A percentile compares a stretch with the other conserved stretches of the same genome.
These are phyloP conservation scores for Cygnus olor DNA, from an alignment of 2,797 vertebrate species.

Conservation along the genomic window DNA sequence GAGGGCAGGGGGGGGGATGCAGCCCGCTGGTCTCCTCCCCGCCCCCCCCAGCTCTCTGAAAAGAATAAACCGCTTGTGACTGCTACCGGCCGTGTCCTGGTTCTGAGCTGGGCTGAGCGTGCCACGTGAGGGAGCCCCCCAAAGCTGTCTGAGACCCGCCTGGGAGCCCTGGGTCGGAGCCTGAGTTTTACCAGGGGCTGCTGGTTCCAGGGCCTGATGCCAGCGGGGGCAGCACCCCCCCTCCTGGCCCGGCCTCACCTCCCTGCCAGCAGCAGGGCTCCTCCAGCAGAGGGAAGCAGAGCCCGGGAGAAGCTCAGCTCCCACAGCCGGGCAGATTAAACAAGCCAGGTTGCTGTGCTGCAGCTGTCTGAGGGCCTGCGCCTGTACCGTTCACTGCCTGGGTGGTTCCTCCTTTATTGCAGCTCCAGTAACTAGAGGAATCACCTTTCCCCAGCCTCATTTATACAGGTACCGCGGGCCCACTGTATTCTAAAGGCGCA, in stretches of 20 bases:
- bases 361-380: neutral
- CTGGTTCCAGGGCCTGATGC: neutral
- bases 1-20: fast-evolving
- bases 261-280: fast-evolving
- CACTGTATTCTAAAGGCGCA: neutral
- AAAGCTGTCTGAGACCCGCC: neutral
- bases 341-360: neutral
- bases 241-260: neutral
- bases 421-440: neutral
- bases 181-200: neutral
- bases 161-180: neutral
- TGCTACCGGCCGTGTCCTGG: neutral
- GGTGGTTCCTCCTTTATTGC: neutral
- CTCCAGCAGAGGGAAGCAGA: slow-evolving; percentile 46
- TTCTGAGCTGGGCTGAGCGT: neutral
- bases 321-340: neutral
- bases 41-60: neutral
- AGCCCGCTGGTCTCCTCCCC: neutral
- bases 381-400: neutral
- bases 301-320: neutral
- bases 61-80: slow-evolving; percentile 21
- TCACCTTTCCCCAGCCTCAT: neutral
- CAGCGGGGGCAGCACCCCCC: fast-evolving
- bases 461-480: neutral
- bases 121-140: too few species aligned